phyloP scores from a whole-genome alignment of 2,113 vertebrate species.

The Capra hircus region DNA sequence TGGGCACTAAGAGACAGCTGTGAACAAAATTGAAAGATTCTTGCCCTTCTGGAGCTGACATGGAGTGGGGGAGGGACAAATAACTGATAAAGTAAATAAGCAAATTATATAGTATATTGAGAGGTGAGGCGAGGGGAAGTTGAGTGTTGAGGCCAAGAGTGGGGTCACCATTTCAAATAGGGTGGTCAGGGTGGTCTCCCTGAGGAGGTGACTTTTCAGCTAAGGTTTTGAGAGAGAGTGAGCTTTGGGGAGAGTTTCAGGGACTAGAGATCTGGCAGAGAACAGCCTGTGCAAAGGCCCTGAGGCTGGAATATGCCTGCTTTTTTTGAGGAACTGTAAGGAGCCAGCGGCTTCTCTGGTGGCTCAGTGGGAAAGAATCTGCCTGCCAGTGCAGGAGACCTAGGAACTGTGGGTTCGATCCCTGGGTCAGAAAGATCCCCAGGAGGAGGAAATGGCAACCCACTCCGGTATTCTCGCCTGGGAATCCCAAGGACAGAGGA shows the following conservation, averaged over 20 bases:
- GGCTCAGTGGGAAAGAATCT: background rate
- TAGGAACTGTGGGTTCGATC: background rate
- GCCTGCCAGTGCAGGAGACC: background rate
- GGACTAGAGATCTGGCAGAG: background rate
- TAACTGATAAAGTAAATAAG: background rate
- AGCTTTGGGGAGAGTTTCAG: background rate
- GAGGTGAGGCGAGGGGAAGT: fast-evolving
- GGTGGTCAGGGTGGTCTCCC: background rate
- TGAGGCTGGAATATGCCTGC: background rate
- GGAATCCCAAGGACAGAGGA: background rate
- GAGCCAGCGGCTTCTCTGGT: background rate
- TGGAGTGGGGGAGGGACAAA: background rate
- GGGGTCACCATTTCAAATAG: background rate
- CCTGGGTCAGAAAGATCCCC: background rate
- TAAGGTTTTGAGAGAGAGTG: background rate
- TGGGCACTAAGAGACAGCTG: background rate
- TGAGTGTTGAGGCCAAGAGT: too few relatives aligned
- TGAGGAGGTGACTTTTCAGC: background rate
- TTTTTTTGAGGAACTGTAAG: background rate
- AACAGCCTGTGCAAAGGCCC: background rate
- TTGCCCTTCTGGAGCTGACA: background rate
- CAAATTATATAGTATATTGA: background rate
- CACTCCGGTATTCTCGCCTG: background rate
- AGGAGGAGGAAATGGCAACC: background rate
- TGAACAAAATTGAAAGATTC: background rate